A percentile compares a stretch with the other conserved stretches of the same genome.
phyloP scores from a whole-genome alignment of 2,797 vertebrate species.

The Pristis pectinata region DNA sequence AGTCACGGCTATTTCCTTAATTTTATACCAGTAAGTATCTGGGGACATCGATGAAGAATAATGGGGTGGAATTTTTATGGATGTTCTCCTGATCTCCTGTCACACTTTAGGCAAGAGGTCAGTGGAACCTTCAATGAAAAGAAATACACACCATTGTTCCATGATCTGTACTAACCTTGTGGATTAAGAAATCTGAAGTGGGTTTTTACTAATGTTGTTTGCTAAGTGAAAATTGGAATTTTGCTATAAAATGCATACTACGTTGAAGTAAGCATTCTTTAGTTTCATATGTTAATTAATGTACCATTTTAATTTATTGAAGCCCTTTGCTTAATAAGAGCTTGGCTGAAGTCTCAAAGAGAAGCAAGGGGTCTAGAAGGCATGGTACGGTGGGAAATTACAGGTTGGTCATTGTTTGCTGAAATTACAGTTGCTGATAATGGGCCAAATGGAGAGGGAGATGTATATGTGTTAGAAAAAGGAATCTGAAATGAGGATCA shows the following conservation, averaged over 20 bases:
- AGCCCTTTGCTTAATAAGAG: not conserved
- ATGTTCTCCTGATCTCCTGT: no score
- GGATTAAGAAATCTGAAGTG: no score
- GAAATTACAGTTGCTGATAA: not conserved
- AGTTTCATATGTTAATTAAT: not conserved
- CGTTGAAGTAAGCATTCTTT: not conserved
- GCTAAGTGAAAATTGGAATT: not conserved
- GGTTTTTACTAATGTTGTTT: not conserved
- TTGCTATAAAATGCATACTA: not conserved
- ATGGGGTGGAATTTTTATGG: no score
- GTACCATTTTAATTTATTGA: not conserved
- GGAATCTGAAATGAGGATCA: not conserved
- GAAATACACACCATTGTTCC: not conserved
- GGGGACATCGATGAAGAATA: not conserved
- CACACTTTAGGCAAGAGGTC: not conserved
- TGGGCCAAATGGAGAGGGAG: not conserved
- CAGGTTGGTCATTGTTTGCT: not conserved
- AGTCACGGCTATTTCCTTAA: not conserved
- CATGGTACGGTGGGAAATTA: not conserved
- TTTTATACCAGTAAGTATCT: not conserved
- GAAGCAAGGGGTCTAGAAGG: not conserved
- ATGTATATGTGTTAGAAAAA: not conserved
- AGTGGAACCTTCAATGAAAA: not conserved
- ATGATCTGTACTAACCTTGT: not conserved
- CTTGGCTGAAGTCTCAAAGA: not conserved